Base-by-base conservation (phyloP, 2,888 invertebrate species). In the Labia minor region DNA sequence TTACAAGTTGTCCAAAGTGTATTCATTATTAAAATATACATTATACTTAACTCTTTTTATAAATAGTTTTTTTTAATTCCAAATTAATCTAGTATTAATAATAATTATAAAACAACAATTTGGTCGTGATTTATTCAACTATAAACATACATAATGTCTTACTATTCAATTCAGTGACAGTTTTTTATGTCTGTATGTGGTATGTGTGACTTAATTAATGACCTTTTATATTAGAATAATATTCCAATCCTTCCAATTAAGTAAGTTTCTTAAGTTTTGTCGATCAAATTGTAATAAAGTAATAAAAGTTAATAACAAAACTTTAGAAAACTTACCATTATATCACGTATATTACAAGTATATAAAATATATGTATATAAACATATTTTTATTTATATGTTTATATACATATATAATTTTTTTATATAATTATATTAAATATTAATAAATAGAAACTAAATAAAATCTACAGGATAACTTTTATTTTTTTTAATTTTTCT, bases 201-300 rank as follows among this genome's bases (percentile, higher is more conserved):
- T 49, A 49, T n/a, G 16, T 49, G 49, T 49, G 49, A 49, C 49
- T 49, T 49, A 49, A 26, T 26, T 26, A 26, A 10, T 49, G 49
- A 49, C 49, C 49, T 49, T 49, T 49, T 49, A 49, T 49, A 49
- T 49, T 49, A 49, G 49, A 11, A 16, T 49, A 49, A 4, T 49
- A 49, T 49, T 49, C 49, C 49, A 14, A 49, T 49, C 49, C 49
- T 49, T 49, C 49, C 49, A 49, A 49, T n/a, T 8, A 11, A 49
- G 49, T 49, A 49, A 49, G 49, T 49, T n/a, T 49, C 49, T 16
- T 49, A 49, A 49, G 49, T 49, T 49, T 49, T 49, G 49, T 49
- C 49, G 16, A 49, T 49, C 49, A 16, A 16, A n/a, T n/a, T 16
- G 49, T n/a, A 49, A 49, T n/a, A n/a, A 49, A 8, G 26, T 26